phyloP scores from a whole-genome alignment of 2,888 invertebrate species.

The Clitarchus hookeri region DNA sequence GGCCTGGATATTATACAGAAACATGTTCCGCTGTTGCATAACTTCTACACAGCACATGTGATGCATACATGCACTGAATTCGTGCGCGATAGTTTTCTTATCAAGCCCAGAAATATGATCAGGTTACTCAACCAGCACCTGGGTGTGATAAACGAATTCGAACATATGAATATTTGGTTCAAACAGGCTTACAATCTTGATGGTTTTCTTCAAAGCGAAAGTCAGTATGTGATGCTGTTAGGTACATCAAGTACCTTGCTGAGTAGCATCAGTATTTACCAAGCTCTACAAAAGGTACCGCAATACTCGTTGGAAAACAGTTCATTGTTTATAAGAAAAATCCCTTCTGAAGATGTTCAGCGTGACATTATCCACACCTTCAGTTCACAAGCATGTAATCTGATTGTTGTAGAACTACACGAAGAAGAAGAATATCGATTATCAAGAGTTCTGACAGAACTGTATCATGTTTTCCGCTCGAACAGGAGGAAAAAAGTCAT shows the following conservation, averaged over 20 bases:
- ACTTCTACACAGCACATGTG: not conserved
- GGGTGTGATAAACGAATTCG: not conserved
- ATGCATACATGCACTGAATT: not conserved
- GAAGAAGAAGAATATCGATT: not conserved
- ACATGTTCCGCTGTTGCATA: not conserved
- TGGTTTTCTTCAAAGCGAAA: not conserved
- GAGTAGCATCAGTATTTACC: not conserved
- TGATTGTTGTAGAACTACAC: not conserved
- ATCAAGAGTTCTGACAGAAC: not conserved
- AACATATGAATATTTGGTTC: constrained; percentile 5
- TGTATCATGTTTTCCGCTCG: not conserved
- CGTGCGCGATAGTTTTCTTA: not conserved
- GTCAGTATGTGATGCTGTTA: not conserved
- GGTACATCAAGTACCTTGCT: not conserved
- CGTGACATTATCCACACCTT: not conserved
- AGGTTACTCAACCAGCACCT: not conserved
- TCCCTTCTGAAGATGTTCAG: not conserved
- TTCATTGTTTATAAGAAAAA: not conserved
- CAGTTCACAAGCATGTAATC: not conserved
- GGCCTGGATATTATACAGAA: not conserved
- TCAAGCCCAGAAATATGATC: not conserved
- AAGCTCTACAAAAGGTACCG: not conserved
- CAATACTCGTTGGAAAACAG: not conserved
- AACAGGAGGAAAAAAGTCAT: not conserved
- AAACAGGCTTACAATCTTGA: not conserved